Evolutionary conservation across 2,888 invertebrate species (phyloP), one percentile per base, ranked within the genome.

Genomic region (Nymphalis polychloros): DNA sequence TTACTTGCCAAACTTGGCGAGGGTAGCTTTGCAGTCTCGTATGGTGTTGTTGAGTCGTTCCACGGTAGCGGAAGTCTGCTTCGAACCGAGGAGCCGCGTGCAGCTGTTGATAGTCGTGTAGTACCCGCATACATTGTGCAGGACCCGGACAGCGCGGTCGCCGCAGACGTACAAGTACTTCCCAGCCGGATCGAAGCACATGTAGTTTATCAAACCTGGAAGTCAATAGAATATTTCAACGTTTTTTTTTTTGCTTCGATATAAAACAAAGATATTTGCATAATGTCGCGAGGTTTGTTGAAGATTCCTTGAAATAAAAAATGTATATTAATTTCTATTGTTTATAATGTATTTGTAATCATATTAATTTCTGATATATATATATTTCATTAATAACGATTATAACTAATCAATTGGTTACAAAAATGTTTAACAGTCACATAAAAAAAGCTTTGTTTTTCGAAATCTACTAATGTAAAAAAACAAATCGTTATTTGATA

Each of bases 141-240:
- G 95, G 63, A 98, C 94, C 52, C 96, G 93, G 16, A 98, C 94
- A 60, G 95, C 95, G 73, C 94, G 95, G 76, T 97, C 97, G 17
- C 97, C 97, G 66, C 95, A 93, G 0, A 95, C 94, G 74, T 96
- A 93, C 55, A 97, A 80, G 80, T 95, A 96, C 80, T 95, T 95
- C 27, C 96, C 96, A 71, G 94, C 93, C 5, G 96, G 93, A 81
- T 97, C 97, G 83, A 97, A 98, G 72, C 93, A 86, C 77, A 98
- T 86, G 70, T 94, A 92, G 61, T 93, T 94, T 75, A 97, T 94
- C 46, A 93, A 84, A 73, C 94, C 97, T 97, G 92, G 16, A 93
- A 93, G 64, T 62, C 53, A 31, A 47, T 17, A 3, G 35, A 57
- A 41, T 35, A 35, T 19, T n/a, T 62, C 48, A 50, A 8, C 53